A percentile compares a stretch with the other conserved stretches of the same genome.
Conservation (phyloP, 2,113 vertebrate genomes). For the Gymnorhina tibicen region DNA sequence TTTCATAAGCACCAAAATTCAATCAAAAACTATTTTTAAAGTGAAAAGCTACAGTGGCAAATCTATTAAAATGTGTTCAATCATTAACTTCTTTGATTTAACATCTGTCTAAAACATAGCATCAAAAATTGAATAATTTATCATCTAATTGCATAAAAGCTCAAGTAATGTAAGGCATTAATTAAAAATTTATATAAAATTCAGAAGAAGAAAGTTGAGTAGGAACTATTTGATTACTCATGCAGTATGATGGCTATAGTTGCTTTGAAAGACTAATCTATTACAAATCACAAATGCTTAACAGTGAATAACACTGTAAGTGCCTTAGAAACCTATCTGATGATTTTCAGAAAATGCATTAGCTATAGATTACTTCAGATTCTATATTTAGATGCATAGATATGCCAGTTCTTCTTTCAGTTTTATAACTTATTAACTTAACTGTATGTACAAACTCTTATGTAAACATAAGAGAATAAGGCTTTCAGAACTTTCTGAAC, state of each 20-base stretch:
- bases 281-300: not conserved
- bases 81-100: constrained; percentile 66
- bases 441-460: not conserved
- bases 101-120: constrained; percentile 45
- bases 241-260: not conserved
- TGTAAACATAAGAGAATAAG: not conserved
- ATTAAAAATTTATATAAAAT: constrained; percentile 65
- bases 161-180: constrained; percentile 49
- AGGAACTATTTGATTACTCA: constrained; percentile 22
- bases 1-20: constrained; percentile 20
- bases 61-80: constrained; percentile 55
- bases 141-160: constrained; percentile 56
- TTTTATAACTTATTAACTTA: not conserved
- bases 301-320: not conserved
- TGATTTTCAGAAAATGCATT: not conserved
- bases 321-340: not conserved
- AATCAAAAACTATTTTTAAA: constrained; percentile 44
- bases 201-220: constrained; percentile 27
- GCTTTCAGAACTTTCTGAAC: not conserved
- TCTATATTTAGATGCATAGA: not conserved
- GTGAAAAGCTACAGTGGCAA: constrained; percentile 30
- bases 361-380: not conserved
- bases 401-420: not conserved
- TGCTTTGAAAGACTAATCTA: constrained; percentile 4
- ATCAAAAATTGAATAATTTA: constrained; percentile 68